Percentiles rank a stretch among this genome's conserved stretches.
These are phyloP conservation scores for Sogatella furcifera DNA, from an alignment of 1,140 invertebrate species.

Conservation along the genomic window DNA sequence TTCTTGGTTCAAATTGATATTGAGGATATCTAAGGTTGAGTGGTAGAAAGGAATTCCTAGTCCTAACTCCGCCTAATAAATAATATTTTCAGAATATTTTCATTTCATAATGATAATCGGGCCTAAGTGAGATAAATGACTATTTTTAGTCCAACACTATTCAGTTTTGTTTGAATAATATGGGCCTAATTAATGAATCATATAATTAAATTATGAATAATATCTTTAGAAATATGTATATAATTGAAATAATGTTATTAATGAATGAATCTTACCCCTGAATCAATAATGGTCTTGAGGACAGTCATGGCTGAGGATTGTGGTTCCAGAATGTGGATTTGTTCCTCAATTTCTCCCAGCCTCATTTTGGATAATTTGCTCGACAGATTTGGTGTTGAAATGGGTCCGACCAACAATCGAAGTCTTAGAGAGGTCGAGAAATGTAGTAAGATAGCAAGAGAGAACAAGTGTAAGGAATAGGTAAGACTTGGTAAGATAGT, in stretches of 20 bases:
- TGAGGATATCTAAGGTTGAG: too few relatives aligned
- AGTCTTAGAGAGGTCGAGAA: neutral
- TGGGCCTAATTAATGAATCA: too few relatives aligned
- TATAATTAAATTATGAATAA: too few relatives aligned
- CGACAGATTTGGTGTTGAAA: neutral
- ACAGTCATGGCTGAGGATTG: conserved; percentile 18
- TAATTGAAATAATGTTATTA: neutral
- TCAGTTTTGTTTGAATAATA: too few relatives aligned
- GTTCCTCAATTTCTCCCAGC: conserved; percentile 13
- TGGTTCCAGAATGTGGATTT: conserved; percentile 24
- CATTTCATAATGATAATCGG: too few relatives aligned
- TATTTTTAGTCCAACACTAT: too few relatives aligned
- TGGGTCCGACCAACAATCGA: neutral
- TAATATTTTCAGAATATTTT: too few relatives aligned
- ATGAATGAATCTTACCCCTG: conserved; percentile 17
- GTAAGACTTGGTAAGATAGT: neutral
- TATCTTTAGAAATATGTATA: too few relatives aligned
- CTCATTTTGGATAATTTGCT: conserved; percentile 13
- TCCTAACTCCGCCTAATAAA: too few relatives aligned
- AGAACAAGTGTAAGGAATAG: conserved; percentile 3
- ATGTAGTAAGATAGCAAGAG: neutral
- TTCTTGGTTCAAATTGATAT: too few relatives aligned
- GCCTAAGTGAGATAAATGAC: too few relatives aligned
- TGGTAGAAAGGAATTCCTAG: too few relatives aligned
- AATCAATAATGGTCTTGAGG: conserved; percentile 22